These are phyloP conservation scores for Drosophila stalkeri DNA, from an alignment of 2,888 invertebrate genomes.

Conservation along the genomic window DNA sequence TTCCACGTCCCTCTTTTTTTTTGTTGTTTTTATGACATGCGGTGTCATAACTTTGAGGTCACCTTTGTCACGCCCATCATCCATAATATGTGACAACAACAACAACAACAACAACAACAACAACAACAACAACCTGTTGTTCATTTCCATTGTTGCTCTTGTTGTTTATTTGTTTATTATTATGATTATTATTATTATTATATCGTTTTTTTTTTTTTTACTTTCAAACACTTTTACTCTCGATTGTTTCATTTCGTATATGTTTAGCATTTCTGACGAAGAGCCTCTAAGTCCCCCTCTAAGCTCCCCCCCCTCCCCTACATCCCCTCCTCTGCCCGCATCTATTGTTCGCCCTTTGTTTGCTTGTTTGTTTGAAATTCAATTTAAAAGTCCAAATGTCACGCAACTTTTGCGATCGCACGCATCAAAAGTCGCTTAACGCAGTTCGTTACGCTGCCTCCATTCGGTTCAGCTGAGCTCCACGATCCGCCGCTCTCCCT, in stretches of 20 bases:
- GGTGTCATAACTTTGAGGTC: conserved; percentile 60
- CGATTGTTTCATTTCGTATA: conserved; percentile 58
- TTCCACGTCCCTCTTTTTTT: conserved; percentile 16
- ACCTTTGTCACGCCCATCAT: conserved; percentile 39
- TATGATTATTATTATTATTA: neutral
- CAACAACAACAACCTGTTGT: conserved; percentile 30
- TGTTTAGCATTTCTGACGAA: conserved; percentile 44
- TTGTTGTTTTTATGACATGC: conserved; percentile 18
- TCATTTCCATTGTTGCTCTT: conserved; percentile 26
- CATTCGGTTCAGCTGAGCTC: conserved; percentile 11
- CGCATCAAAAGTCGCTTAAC: conserved; percentile 48
- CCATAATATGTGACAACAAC: conserved; percentile 35
- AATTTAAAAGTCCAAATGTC: conserved; percentile 31
- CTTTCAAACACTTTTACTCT: conserved; percentile 71
- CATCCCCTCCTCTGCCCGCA: neutral
- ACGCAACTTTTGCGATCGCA: conserved; percentile 47
- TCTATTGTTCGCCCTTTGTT: conserved; percentile 33
- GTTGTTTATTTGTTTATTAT: neutral
- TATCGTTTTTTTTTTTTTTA: conserved; percentile 18
- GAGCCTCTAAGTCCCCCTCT: neutral
- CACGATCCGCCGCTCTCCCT: too few species aligned
- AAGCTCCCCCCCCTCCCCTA: too few species aligned
- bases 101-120: conserved; percentile 34
- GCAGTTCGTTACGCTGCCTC: conserved; percentile 35
- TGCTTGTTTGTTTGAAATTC: conserved; percentile 27